Percentiles rank a stretch among this genome's conserved stretches.
Conservation (phyloP, 2,888 invertebrate genomes). For the Desoria tigrina region DNA sequence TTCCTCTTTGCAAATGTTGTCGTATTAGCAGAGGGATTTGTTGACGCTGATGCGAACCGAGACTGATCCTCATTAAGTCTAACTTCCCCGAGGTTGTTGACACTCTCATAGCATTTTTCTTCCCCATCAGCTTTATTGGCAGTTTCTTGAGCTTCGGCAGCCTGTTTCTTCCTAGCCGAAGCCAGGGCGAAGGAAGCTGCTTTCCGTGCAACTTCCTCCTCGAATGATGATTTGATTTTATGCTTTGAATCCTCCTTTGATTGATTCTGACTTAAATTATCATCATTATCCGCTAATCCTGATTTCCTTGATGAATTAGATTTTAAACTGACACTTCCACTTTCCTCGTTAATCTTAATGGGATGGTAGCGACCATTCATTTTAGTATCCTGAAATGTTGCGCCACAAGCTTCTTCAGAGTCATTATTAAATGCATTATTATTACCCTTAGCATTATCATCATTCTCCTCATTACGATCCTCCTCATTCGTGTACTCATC, state of each 20-base stretch:
- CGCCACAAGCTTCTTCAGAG: neutral
- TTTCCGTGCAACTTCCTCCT: conserved; percentile 45
- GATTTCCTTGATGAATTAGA: conserved; percentile 18
- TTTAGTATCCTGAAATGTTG: neutral
- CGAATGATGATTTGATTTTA: conserved; percentile 31
- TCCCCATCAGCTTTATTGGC: neutral
- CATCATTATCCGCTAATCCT: neutral
- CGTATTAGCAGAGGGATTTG: conserved; percentile 1
- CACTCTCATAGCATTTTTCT: conserved; percentile 16
- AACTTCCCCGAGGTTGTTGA: conserved; percentile 37
- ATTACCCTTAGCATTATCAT: neutral
- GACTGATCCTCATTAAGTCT: conserved; percentile 21
- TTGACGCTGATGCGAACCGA: neutral
- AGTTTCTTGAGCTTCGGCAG: conserved; percentile 25
- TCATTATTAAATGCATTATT: neutral
- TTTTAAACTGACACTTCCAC: conserved; percentile 24
- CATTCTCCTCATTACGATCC: neutral
- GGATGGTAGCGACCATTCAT: neutral
- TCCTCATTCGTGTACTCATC: conserved; percentile 19
- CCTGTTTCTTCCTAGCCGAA: conserved; percentile 28
- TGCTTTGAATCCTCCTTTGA: neutral
- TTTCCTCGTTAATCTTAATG: conserved; percentile 15
- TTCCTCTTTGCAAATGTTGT: conserved; percentile 7
- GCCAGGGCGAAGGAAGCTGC: conserved; percentile 40
- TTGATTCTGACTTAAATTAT: conserved; percentile 17